Evolutionary conservation across 2,113 vertebrate genomes (phyloP).

Genomic region (Pseudois nayaur): DNA sequence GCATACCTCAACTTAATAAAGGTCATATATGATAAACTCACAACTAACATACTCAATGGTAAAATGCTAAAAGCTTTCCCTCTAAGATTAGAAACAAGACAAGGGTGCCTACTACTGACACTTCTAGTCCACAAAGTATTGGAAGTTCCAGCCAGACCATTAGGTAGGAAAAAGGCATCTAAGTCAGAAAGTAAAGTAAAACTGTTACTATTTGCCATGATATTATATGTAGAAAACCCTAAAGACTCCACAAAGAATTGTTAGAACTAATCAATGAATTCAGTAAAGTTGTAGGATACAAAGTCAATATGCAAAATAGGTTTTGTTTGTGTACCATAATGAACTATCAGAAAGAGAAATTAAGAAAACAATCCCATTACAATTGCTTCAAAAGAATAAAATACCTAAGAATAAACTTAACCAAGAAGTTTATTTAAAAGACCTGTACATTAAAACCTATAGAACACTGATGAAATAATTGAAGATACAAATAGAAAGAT

Average conservation of each 20-base stretch:
- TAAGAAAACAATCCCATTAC: neutral
- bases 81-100: neutral
- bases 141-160: neutral
- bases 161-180: neutral
- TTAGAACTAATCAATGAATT: neutral
- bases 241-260: neutral
- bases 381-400: neutral
- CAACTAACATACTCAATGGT: neutral
- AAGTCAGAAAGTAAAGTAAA: neutral
- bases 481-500: neutral
- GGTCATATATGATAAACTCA: neutral
- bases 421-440: neutral
- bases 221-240: neutral
- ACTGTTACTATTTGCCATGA: neutral
- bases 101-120: neutral
- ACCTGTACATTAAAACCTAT: neutral
- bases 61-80: neutral
- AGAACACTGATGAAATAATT: neutral
- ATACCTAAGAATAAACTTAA: neutral
- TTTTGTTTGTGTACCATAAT: neutral
- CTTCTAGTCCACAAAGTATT: neutral
- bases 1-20: neutral
- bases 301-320: neutral
- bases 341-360: neutral
- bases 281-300: neutral